Base-by-base conservation (phyloP, 2,888 invertebrate species). In the Rhogogaster chlorosoma region DNA sequence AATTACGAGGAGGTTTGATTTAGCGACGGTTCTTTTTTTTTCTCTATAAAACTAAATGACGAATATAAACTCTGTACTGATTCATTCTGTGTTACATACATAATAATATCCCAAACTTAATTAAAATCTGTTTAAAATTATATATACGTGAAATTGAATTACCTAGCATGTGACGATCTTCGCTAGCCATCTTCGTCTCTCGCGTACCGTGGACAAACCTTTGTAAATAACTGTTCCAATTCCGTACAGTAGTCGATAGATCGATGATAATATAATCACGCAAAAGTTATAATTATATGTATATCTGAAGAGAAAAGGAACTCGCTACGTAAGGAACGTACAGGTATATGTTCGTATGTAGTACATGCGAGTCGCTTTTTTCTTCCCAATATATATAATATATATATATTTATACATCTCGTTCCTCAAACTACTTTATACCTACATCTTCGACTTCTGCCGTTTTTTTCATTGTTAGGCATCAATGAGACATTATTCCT, bases 111-210 rank as follows among this genome's bases (percentile, higher is more conserved):
- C 12, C 26, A 67, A 67, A 32, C 67, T 67, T 42, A 42, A 22
- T 73, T 73, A 42, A 26, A 73, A 42, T 45, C 53, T 18, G 6
- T 15, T 49, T 5, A 32, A 77, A 53, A 53, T 29, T 53, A 49
- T 32, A 15, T n/a, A 6, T 32, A 77, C 22, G 53, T 49, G 29
- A 45, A 26, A 77, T 77, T 12, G 29, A 29, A 36, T 36, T 80
- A 57, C 38, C 57, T 61, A 57, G 26, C 77, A 18, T 77, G 29
- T 49, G 29, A 77, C 61, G 57, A 57, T 61, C 38, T 80, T 80
- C 80, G 38, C 80, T 80, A 80, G 61, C 57, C 80, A 61, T 80
- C 36, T 80, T 80, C 57, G 80, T 80, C 80, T 61, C 36, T 61
- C 61, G 38, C 80, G 77, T 77, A n/a, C 42, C 22, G 71, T 42